Evolutionary conservation across 2,888 invertebrate species (phyloP).

Genomic region (Eupithecia subumbrata): DNA sequence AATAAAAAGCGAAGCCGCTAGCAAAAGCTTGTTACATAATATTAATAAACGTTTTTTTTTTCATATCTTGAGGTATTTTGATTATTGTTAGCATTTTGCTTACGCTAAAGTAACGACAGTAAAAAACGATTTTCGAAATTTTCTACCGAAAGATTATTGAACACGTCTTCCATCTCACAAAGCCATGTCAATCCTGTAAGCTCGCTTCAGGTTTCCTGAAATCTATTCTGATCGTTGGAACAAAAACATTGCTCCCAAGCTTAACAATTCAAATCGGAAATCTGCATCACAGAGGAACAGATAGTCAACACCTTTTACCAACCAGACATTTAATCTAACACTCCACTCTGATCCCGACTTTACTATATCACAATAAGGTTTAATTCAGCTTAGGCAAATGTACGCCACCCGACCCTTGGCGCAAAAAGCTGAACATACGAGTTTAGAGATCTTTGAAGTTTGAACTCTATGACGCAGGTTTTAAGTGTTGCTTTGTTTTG

Average conservation of each 20-base stretch:
- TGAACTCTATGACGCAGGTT: slow-evolving; percentile 12
- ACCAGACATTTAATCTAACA: slow-evolving; percentile 29
- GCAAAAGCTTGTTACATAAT: no score
- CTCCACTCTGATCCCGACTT: slow-evolving; percentile 13
- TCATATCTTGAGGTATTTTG: no score
- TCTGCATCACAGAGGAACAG: slow-evolving; percentile 35
- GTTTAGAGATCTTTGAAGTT: slow-evolving; percentile 17
- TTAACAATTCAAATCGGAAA: slow-evolving; percentile 34
- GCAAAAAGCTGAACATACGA: slow-evolving; percentile 20
- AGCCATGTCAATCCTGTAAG: slow-evolving; percentile 1
- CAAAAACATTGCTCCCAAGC: slow-evolving; percentile 19
- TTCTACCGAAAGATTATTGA: not conserved
- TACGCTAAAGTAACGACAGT: not conserved
- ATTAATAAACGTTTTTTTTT: no score
- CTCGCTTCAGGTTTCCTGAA: not conserved
- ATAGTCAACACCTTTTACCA: slow-evolving; percentile 36
- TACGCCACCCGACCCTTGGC: slow-evolving; percentile 13
- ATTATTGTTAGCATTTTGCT: no score
- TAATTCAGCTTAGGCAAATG: slow-evolving; percentile 10
- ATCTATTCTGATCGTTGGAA: slow-evolving; percentile 9
- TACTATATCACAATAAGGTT: slow-evolving; percentile 17
- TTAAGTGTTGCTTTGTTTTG: slow-evolving; percentile 7
- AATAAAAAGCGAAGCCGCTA: no score
- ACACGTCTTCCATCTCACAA: not conserved
- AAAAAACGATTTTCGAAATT: not conserved